phyloP scores from a whole-genome alignment of 1,140 invertebrate genomes.

The Aricia agestis region DNA sequence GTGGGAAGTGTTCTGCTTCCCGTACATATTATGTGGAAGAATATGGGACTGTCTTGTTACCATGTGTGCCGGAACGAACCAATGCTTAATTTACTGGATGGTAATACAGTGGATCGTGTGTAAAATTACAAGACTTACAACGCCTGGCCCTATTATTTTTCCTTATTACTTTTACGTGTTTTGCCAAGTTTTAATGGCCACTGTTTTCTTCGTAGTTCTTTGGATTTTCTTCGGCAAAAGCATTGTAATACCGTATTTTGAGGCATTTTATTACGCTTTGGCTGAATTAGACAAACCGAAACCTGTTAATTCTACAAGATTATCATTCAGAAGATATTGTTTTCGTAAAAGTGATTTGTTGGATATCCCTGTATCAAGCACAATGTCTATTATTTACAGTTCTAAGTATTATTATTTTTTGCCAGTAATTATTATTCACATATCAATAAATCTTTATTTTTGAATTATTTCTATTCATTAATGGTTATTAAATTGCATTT shows the following conservation, averaged over 20 bases:
- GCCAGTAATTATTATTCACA: constrained; percentile 23
- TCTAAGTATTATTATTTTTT: constrained; percentile 24
- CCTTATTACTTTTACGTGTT: constrained; percentile 67
- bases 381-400: constrained; percentile 2
- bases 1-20: constrained; percentile 66
- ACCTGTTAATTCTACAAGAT: constrained; percentile 29
- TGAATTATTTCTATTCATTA: not conserved
- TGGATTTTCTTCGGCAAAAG: constrained; percentile 52
- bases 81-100: constrained; percentile 63
- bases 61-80: constrained; percentile 55
- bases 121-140: constrained; percentile 50
- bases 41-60: constrained; percentile 55
- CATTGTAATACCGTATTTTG: constrained; percentile 50
- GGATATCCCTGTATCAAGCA: constrained; percentile 38
- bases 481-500: not conserved
- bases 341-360: constrained; percentile 65
- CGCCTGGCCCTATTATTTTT: constrained; percentile 55
- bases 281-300: constrained; percentile 16
- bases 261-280: constrained; percentile 38
- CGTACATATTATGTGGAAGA: constrained; percentile 56
- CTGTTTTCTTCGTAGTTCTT: constrained; percentile 41
- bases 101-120: constrained; percentile 59
- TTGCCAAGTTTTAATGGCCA: constrained; percentile 54
- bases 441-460: not conserved
- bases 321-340: constrained; percentile 56